Evolutionary conservation across 2,888 invertebrate species (phyloP), one percentile per base, ranked within the genome.

Genomic region (Apodemia hepburni): DNA sequence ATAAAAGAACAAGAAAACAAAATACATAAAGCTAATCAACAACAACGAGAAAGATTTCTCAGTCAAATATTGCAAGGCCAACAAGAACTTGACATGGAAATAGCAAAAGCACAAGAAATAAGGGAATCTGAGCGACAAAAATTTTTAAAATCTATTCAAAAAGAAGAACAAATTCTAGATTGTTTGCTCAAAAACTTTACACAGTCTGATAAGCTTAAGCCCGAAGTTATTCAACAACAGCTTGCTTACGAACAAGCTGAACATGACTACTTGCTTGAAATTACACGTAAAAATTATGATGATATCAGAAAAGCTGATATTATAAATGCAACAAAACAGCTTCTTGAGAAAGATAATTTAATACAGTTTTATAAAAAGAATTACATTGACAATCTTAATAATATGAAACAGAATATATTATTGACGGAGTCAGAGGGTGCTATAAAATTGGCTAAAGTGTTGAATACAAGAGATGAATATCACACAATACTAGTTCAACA

Each of bases 261-360:
- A 80, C 95, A 95, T 78, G 93, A 95, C 71, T 88, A 92, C 64
- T 75, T 96, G 59, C 80, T 96, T 57, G 93, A 94, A 66, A 93
- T 94, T 64, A 92, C 92, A 18, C 77, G 87, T 63, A 91, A 92
- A 76, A 92, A 93, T 73, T 92, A 93, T 81, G 92, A 92, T 74
- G 89, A 87, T 74, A 81, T 95, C 42, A 92, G 93, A 69, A 95
- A 94, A 78, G 91, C 93, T 74, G 95, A 96, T 80, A 93, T 95
- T 62, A 85, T 96, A 59, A 93, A 90, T 74, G 94, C 94, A 59
- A 96, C 96, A 95, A 93, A 95, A 77, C 90, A 92, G 72, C 83
- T 96, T 49, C 83, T 96, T 58, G 93, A 93, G 68, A 94, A 95
- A 77, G 95, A 96, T 79, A 92, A 93, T 66, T 82, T 90, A 45